Percentiles rank a stretch among this genome's conserved stretches.
Evolutionary conservation across 2,797 vertebrate genomes (phyloP).

Genomic region (Phoebastria nigripes): DNA sequence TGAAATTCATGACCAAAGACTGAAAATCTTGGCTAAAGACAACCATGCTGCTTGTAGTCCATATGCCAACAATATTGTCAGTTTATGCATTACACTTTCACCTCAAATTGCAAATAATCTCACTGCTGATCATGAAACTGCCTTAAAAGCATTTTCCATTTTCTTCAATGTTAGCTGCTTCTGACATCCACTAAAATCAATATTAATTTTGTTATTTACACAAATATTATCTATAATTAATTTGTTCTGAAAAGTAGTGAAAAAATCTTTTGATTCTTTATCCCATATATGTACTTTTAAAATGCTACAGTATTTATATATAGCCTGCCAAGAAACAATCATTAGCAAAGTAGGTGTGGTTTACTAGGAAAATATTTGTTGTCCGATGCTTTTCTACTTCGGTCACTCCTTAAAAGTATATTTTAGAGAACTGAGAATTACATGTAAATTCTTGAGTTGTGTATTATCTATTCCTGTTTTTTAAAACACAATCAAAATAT

Average conservation of each 20-base stretch:
- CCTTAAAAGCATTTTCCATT: background rate
- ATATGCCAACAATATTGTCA: background rate
- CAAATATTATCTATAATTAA: background rate
- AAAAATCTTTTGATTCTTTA: background rate
- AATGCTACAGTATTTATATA: background rate
- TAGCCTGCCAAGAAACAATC: background rate
- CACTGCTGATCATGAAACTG: background rate
- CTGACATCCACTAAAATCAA: background rate
- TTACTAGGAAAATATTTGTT: background rate
- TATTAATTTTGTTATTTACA: background rate
- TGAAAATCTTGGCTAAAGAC: background rate
- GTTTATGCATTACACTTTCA: background rate
- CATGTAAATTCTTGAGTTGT: constrained; percentile 5
- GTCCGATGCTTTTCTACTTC: background rate
- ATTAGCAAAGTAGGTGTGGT: background rate
- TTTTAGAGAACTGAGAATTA: background rate
- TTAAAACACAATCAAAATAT: background rate
- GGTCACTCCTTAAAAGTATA: background rate
- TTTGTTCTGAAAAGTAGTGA: background rate
- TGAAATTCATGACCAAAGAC: background rate
- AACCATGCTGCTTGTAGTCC: background rate
- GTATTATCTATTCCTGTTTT: background rate
- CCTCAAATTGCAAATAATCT: background rate
- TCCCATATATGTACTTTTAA: background rate
- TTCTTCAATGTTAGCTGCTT: background rate